Base-by-base conservation (phyloP, 2,888 invertebrate genomes). In the Deroplatys truncata region DNA sequence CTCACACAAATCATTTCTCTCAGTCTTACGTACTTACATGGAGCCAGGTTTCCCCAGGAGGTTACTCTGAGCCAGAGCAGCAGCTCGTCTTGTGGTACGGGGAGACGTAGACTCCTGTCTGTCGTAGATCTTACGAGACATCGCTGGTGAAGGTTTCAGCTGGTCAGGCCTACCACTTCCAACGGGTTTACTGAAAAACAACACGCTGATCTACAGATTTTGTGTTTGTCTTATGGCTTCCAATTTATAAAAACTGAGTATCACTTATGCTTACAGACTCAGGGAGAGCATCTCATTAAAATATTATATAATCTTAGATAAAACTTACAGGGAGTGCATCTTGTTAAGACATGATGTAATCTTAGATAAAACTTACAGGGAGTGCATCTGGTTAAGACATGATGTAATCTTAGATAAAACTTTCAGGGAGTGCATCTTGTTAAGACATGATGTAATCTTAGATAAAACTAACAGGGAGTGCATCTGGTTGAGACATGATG, bases 81-180 rank as follows among this genome's bases (percentile, higher is more conserved):
- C 85, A 82, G 91, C 91, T 15, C 92, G 91, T 20, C 92, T 91
- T 35, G 90, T 91, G 29, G 92, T 90, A 43, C 92, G 90, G 90
- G 92, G 92, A 56, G 92, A 92, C 29, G 92, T 91, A 87, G 92
- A 92, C 83, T 92, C 92, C 88, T 92, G 92, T 56, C 92, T 91
- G 29, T 92, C 92, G 82, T 92, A 92, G 82, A 92, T 91, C 91
- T 92, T 93, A 89, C 93, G 92, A 43, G 91, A 91, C 86, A 92
- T 91, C 82, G 92, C 91, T 84, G 93, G 93, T 43, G 93, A 93
- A 56, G 92, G 92, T 35, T 91, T 91, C 85, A 91, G 90, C 72
- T 91, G 91, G 28, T 91, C 91, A 85, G 87, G 87, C n/a, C 87
- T 49, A 43, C 35, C 82, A 25, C 82, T 25, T 35, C 31, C 29